phyloP scores from a whole-genome alignment of 2,888 invertebrate species.

The Ceratothoa steindachneri region DNA sequence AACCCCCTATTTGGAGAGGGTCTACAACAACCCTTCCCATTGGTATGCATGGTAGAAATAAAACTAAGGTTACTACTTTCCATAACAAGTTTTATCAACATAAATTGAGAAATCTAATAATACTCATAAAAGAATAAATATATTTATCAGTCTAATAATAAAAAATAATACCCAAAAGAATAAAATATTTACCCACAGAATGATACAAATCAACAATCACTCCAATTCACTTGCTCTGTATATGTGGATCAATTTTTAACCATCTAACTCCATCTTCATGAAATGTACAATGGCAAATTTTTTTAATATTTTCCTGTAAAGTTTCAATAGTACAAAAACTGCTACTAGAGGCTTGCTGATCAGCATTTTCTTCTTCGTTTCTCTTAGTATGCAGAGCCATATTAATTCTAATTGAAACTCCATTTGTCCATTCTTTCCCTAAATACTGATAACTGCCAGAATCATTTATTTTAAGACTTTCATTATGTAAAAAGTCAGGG shows the following conservation, averaged over 20 bases:
- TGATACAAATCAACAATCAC: too few relatives aligned
- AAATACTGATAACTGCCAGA: constrained; percentile 14
- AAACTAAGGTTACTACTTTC: too few relatives aligned
- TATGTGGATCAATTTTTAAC: neutral
- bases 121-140: too few relatives aligned
- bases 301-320: neutral
- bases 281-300: constrained; percentile 16
- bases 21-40: too few relatives aligned
- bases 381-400: neutral
- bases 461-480: neutral
- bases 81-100: too few relatives aligned
- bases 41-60: too few relatives aligned
- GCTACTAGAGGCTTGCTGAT: neutral
- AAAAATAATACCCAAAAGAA: too few relatives aligned
- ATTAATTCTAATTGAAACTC: neutral
- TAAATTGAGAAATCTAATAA: too few relatives aligned
- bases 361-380: neutral
- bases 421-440: constrained; percentile 18
- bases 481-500: neutral
- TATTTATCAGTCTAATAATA: too few relatives aligned
- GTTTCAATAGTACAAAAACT: constrained; percentile 18
- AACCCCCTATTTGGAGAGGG: too few relatives aligned
- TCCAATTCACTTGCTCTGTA: too few relatives aligned
- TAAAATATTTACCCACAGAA: too few relatives aligned
- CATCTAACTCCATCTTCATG: constrained; percentile 34